Evolutionary conservation across 2,797 vertebrate species (phyloP).

Genomic region (Anas bernieri): DNA sequence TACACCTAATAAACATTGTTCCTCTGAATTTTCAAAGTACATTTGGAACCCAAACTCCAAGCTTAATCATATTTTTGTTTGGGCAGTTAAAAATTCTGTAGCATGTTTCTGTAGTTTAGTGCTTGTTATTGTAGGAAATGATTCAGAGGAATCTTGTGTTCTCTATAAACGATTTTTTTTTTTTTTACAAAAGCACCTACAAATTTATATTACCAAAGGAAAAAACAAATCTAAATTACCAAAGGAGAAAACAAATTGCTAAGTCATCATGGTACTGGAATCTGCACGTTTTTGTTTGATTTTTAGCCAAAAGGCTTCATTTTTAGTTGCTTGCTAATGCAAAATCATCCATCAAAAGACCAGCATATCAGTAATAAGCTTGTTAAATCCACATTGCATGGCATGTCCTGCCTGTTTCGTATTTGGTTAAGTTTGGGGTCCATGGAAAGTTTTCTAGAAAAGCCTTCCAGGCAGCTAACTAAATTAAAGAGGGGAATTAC

Average conservation of each 20-base stretch:
- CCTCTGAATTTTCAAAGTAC: neutral
- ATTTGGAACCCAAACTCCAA: neutral
- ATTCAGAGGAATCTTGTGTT: neutral
- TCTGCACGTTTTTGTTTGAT: neutral
- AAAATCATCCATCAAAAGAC: neutral
- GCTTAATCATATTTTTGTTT: neutral
- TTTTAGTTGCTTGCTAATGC: neutral
- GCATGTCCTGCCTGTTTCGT: neutral
- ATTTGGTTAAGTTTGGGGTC: constrained; percentile 10
- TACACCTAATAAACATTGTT: neutral
- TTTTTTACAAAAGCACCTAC: neutral
- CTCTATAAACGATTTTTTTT: neutral
- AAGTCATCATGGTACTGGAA: neutral
- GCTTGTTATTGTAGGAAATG: neutral
- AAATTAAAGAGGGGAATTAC: constrained; percentile 35
- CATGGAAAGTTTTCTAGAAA: constrained; percentile 41
- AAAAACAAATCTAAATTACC: neutral
- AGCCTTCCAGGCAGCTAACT: constrained; percentile 14
- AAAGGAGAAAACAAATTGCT: neutral
- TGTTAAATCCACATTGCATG: neutral
- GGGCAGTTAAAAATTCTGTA: neutral
- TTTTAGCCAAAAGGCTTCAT: neutral
- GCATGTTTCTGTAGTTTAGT: neutral
- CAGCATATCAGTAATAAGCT: neutral
- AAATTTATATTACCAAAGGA: neutral